Percentiles rank a stretch among this genome's conserved stretches.
Evolutionary conservation across 2,797 vertebrate species (phyloP).

Genomic region (Danio kyathit): DNA sequence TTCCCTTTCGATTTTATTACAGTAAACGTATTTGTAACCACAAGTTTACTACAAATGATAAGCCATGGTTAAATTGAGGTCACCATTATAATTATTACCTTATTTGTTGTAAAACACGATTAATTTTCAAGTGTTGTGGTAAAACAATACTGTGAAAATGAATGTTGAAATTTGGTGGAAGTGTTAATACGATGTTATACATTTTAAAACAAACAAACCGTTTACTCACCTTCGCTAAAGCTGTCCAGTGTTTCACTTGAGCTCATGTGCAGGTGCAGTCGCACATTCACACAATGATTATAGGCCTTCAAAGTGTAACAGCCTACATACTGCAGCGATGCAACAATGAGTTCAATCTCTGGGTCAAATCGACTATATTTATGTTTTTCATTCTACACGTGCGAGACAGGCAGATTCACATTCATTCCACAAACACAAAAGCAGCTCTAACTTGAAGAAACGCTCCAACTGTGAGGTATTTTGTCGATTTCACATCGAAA

Average conservation of each 20-base stretch:
- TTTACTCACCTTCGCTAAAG: neutral
- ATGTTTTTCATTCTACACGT: neutral
- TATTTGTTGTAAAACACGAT: too few relatives aligned
- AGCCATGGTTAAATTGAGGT: too few relatives aligned
- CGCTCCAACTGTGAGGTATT: neutral
- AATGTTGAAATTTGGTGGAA: too few relatives aligned
- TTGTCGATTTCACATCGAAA: slow-evolving; percentile 9
- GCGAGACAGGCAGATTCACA: neutral
- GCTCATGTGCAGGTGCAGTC: neutral
- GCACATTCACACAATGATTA: neutral
- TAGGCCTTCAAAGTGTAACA: neutral
- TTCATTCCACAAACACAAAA: neutral
- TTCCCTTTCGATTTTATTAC: neutral
- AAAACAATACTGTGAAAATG: too few relatives aligned
- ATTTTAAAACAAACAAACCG: neutral
- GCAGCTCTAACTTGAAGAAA: neutral
- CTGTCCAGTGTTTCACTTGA: neutral
- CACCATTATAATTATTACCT: too few relatives aligned
- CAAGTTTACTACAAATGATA: too few relatives aligned
- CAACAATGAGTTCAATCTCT: neutral
- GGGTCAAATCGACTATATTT: neutral
- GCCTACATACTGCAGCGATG: neutral
- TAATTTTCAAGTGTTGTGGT: too few relatives aligned
- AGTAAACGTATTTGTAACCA: too few relatives aligned
- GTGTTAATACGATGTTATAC: neutral